Conservation (phyloP, 2,113 vertebrate genomes). For the Tyrannus savana region DNA sequence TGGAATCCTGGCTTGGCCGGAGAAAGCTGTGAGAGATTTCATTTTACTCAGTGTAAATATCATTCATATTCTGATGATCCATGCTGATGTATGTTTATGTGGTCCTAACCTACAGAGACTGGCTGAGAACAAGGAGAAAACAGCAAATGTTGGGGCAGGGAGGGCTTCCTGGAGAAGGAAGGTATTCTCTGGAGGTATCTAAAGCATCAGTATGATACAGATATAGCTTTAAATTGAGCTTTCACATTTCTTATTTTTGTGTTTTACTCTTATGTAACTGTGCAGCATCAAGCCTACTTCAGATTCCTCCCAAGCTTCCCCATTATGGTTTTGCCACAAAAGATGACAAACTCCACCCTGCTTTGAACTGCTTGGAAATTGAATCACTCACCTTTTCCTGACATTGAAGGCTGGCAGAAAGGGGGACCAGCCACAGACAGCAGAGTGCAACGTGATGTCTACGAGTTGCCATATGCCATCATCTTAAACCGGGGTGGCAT, state of each 20-base stretch:
- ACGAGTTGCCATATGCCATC: neutral
- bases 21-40: neutral
- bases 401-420: neutral
- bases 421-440: neutral
- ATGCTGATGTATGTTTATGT: fast-evolving
- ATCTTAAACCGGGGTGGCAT: neutral
- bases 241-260: neutral
- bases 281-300: neutral
- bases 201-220: neutral
- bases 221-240: neutral
- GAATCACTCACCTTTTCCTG: neutral
- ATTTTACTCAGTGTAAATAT: neutral
- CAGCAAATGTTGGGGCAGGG: fast-evolving
- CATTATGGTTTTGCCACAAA: neutral
- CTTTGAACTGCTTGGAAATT: neutral
- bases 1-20: neutral
- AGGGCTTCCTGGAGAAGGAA: neutral
- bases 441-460: neutral
- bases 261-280: neutral
- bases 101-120: neutral
- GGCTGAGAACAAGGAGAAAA: neutral
- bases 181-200: neutral
- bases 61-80: neutral
- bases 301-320: neutral
- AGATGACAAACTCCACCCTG: neutral